phyloP scores from a whole-genome alignment of 2,888 invertebrate genomes.

The Lymantria dispar region DNA sequence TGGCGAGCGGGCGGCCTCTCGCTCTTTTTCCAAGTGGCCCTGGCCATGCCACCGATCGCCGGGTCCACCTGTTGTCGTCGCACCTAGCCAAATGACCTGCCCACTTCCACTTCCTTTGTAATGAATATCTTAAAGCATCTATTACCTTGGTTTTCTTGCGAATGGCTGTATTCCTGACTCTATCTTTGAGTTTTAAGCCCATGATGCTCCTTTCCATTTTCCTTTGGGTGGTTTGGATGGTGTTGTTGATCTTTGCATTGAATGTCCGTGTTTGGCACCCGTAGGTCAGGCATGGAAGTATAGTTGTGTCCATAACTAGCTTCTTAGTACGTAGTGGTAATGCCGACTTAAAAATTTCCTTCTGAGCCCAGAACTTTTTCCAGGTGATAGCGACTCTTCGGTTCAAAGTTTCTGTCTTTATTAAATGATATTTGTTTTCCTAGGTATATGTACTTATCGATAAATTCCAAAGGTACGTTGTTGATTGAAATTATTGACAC shows the following conservation, averaged over 20 bases:
- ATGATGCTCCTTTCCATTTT: not conserved
- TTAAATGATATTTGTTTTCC: not conserved
- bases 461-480: no score
- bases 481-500: no score
- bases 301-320: not conserved
- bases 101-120: not conserved
- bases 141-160: not conserved
- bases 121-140: not conserved
- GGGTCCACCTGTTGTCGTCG: not conserved
- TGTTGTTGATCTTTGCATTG: not conserved
- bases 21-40: not conserved
- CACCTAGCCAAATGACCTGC: not conserved
- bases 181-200: not conserved
- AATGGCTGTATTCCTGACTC: not conserved
- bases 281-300: not conserved
- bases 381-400: slow-evolving; percentile 3
- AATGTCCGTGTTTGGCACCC: not conserved
- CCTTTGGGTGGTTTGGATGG: not conserved
- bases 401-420: not conserved
- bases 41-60: not conserved
- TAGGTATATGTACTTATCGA: no score
- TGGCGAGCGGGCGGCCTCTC: not conserved
- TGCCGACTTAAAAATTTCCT: not conserved
- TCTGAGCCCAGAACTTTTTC: slow-evolving; percentile 1
- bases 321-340: not conserved